Evolutionary conservation across 2,113 vertebrate genomes (phyloP).

Genomic region (Actinemys pallida): DNA sequence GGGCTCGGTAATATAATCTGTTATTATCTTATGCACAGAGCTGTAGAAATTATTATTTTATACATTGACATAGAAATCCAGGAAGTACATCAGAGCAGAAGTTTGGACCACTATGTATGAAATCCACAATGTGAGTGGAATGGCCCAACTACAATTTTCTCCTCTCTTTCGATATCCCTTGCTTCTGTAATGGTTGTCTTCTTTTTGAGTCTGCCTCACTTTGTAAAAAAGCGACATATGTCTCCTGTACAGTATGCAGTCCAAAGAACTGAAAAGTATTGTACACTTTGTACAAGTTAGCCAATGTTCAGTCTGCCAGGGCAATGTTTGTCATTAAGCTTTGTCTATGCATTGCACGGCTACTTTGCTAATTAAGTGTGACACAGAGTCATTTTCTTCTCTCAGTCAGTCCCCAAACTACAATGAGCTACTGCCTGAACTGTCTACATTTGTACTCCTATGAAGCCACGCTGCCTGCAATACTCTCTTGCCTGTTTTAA

Average conservation of each 20-base stretch:
- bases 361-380: slow-evolving; percentile 5
- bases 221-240: rapidly evolving
- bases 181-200: background rate
- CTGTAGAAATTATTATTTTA: background rate
- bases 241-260: background rate
- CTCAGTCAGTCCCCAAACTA: slow-evolving; percentile 1
- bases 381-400: background rate
- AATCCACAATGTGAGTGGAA: background rate
- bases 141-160: rapidly evolving
- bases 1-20: background rate
- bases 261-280: background rate
- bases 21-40: background rate
- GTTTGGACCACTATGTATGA: background rate
- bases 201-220: background rate
- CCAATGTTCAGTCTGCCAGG: background rate
- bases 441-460: background rate
- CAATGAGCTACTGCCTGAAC: slow-evolving; percentile 7
- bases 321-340: background rate
- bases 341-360: background rate
- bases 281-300: background rate
- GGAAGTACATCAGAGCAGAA: background rate
- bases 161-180: background rate
- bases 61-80: background rate
- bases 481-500: background rate
- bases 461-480: background rate